phyloP scores from a whole-genome alignment of 37 sponge, comb jelly and placozoan genomes.

The Agelas oroides region DNA sequence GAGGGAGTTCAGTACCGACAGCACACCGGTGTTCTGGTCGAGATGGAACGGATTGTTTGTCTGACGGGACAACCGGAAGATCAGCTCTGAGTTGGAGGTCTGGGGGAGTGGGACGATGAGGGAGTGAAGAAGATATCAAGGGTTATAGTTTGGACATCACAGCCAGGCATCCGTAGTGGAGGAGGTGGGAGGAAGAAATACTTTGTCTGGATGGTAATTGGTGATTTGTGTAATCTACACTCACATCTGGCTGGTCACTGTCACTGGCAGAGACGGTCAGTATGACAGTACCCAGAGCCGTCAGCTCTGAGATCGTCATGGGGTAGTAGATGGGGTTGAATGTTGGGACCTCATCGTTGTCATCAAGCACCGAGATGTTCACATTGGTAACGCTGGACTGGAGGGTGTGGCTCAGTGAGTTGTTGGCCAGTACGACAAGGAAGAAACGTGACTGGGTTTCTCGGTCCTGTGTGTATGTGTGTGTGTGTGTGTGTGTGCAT shows the following conservation, averaged over 20 bases:
- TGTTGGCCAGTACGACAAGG: slow-evolving; percentile 55
- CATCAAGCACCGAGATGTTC: slow-evolving; percentile 20
- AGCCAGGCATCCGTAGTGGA: too few species aligned
- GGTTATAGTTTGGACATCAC: too few species aligned
- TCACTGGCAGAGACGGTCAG: slow-evolving; percentile 46
- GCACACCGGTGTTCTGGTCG: slow-evolving; percentile 24
- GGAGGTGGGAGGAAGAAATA: too few species aligned
- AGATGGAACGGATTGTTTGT: slow-evolving; percentile 43
- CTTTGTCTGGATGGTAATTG: not conserved
- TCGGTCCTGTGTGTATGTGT: slow-evolving; percentile 41
- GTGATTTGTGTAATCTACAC: too few species aligned
- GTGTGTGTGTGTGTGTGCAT: slow-evolving; percentile 11
- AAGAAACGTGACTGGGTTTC: not conserved
- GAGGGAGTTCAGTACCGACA: slow-evolving; percentile 21
- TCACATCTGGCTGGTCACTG: slow-evolving; percentile 36
- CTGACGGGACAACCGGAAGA: slow-evolving; percentile 15
- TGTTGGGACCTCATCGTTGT: slow-evolving; percentile 39
- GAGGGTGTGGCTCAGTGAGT: slow-evolving; percentile 3
- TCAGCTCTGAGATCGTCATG: slow-evolving; percentile 18
- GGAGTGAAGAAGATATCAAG: too few species aligned
- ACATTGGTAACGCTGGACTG: slow-evolving; percentile 9
- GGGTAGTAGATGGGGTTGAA: slow-evolving; percentile 16
- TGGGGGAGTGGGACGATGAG: not conserved
- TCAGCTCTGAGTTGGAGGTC: slow-evolving; percentile 49
- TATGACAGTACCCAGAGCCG: not conserved